phyloP scores from a whole-genome alignment of 2,888 invertebrate species.

The Diachrysia chrysitis region DNA sequence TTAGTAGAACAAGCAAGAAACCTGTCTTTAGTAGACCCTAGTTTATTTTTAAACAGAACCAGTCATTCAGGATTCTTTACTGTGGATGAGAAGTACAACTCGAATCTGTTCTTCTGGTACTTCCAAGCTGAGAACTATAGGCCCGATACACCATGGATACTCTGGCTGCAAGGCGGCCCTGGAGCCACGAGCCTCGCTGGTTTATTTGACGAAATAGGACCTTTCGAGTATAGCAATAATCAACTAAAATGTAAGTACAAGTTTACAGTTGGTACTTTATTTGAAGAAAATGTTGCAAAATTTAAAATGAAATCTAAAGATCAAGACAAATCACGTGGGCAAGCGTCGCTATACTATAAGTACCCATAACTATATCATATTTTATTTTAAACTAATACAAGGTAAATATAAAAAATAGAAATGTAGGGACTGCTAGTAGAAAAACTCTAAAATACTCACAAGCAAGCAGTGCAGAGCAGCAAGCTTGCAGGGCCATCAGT shows the following conservation, averaged over 20 bases:
- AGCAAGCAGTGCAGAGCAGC: no score
- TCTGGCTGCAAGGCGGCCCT: conserved; percentile 97
- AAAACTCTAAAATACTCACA: no score
- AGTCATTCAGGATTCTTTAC: conserved; percentile 89
- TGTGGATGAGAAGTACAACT: conserved; percentile 92
- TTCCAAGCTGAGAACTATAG: conserved; percentile 89
- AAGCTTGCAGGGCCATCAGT: no score
- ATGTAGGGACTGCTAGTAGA: no score
- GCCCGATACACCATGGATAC: conserved; percentile 90
- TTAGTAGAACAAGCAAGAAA: conserved; percentile 68
- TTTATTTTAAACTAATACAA: no score
- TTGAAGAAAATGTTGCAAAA: no score
- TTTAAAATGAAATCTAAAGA: no score
- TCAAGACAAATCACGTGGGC: no score
- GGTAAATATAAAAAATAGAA: no score
- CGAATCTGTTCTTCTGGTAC: conserved; percentile 96
- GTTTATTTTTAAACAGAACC: conserved; percentile 74
- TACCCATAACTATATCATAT: no score
- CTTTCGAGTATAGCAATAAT: conserved; percentile 66
- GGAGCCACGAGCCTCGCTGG: conserved; percentile 90
- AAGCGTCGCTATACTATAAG: no score
- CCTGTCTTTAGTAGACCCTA: conserved; percentile 69
- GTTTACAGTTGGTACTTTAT: not conserved
- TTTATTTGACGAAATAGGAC: conserved; percentile 81
- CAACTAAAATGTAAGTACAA: conserved; percentile 72